Conservation (phyloP, 2,797 vertebrate genomes). For the Sandelia bainsii region DNA sequence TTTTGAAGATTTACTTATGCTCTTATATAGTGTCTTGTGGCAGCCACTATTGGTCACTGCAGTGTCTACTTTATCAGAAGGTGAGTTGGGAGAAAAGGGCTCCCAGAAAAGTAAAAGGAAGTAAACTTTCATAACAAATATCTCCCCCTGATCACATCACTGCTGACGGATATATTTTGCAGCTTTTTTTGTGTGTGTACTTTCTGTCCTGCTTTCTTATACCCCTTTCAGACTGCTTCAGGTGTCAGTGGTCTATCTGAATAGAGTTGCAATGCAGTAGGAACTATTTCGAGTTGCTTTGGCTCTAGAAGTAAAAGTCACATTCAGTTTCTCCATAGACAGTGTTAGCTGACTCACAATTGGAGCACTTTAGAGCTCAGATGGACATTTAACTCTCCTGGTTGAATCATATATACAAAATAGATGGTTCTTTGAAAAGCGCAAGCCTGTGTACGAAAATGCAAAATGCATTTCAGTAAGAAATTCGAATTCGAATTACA, state of each 20-base stretch:
- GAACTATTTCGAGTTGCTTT: background rate
- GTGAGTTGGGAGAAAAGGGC: background rate
- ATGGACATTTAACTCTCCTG: background rate
- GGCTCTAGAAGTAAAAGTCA: background rate
- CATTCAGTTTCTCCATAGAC: background rate
- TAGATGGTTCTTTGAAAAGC: background rate
- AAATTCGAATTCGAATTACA: background rate
- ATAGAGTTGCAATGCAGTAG: slow-evolving; percentile 1
- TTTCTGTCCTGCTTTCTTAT: slow-evolving; percentile 2
- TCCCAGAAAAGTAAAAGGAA: background rate
- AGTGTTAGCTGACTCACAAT: background rate
- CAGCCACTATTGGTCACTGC: too few species aligned
- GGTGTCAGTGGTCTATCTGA: background rate
- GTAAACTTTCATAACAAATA: slow-evolving; percentile 38
- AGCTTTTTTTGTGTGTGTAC: background rate
- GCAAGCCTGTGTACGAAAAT: background rate
- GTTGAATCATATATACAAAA: background rate
- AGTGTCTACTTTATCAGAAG: background rate
- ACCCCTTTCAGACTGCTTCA: background rate
- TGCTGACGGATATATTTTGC: slow-evolving; percentile 29
- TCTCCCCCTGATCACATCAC: slow-evolving; percentile 14
- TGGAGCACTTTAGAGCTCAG: background rate
- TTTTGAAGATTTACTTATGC: background rate
- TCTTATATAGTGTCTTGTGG: background rate
- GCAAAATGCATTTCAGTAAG: background rate